A percentile compares a stretch with the other conserved stretches of the same genome.
phyloP scores from a whole-genome alignment of 2,797 vertebrate genomes.

The Somateria mollissima region DNA sequence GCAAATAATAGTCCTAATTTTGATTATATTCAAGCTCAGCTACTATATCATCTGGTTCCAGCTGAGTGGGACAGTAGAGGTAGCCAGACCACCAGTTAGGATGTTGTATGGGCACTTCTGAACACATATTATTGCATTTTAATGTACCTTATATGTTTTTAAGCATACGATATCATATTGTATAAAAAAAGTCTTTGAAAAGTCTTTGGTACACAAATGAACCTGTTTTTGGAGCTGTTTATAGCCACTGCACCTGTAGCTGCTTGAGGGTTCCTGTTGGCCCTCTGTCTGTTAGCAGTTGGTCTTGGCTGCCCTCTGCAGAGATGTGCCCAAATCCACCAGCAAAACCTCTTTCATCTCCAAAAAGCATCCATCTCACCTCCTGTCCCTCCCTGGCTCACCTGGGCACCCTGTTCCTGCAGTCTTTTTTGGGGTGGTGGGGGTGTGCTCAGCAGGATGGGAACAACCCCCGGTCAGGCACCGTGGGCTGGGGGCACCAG shows the following conservation, averaged over 20 bases:
- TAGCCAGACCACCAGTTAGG: neutral
- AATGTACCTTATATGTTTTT: neutral
- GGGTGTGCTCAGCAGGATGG: neutral
- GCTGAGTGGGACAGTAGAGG: neutral
- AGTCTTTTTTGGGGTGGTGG: fast-evolving
- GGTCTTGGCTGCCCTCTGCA: neutral
- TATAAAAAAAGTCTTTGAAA: neutral
- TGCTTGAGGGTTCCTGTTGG: neutral
- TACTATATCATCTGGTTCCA: neutral
- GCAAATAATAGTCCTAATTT: neutral
- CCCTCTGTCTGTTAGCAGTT: fast-evolving
- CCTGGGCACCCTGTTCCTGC: fast-evolving
- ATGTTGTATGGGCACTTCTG: neutral
- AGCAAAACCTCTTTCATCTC: neutral
- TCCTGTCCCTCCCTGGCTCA: neutral
- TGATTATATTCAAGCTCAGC: conserved; percentile 3
- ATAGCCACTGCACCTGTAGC: neutral
- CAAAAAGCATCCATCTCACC: neutral
- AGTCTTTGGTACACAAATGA: neutral
- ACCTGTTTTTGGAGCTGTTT: neutral
- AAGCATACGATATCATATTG: neutral
- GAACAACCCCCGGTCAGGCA: neutral
- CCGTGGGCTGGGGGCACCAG: fast-evolving
- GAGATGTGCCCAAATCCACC: neutral
- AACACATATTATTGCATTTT: neutral